Conservation (phyloP, 2,113 vertebrate species). For the Larimichthys polyactis region DNA sequence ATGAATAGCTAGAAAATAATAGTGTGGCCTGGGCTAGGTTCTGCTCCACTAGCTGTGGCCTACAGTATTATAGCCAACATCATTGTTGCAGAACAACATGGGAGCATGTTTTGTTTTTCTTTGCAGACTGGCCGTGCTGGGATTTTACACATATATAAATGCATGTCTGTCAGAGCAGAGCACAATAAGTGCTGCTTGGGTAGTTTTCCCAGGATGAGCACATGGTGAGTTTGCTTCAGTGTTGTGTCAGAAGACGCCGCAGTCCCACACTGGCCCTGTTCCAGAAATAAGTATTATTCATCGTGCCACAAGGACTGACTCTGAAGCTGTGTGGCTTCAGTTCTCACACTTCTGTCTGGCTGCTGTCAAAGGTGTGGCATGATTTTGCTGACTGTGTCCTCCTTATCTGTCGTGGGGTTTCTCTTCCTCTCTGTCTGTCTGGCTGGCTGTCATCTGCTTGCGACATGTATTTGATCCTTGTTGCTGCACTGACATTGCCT, state of each 20-base stretch:
- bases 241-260: not conserved
- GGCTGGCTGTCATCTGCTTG: not conserved
- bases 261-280: constrained; percentile 16
- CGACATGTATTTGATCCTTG: constrained; percentile 24
- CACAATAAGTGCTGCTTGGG: constrained; percentile 1
- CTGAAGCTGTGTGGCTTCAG: not conserved
- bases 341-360: constrained; percentile 36
- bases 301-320: constrained; percentile 15
- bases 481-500: not conserved
- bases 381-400: constrained; percentile 23
- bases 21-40: constrained; percentile 14
- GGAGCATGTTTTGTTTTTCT: constrained; percentile 16
- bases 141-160: not conserved
- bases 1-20: constrained; percentile 37
- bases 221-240: not conserved
- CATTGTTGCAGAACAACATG: constrained; percentile 13
- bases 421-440: constrained; percentile 2
- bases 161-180: constrained; percentile 1
- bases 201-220: constrained; percentile 7
- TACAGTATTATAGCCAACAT: constrained; percentile 19
- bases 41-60: constrained; percentile 28
- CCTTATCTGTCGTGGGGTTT: not conserved
- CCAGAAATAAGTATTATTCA: constrained; percentile 24
- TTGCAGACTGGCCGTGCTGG: not conserved
- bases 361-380: constrained; percentile 4